phyloP scores from a whole-genome alignment of 2,888 invertebrate species.

The Aethes cnicana region DNA sequence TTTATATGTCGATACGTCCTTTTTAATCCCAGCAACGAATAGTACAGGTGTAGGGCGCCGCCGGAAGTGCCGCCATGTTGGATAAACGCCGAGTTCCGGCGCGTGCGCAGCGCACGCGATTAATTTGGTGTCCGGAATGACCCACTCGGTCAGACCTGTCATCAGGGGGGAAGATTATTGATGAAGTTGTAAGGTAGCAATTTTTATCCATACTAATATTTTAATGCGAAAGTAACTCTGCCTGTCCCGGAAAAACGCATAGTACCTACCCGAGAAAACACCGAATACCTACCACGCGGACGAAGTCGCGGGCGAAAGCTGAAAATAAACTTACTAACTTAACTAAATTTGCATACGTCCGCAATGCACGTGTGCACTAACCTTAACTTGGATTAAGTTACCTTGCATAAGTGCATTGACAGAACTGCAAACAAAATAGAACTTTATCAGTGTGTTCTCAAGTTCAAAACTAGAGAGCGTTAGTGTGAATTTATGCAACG shows the following conservation, averaged over 20 bases:
- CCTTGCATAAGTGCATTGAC: neutral
- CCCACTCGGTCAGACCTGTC: neutral
- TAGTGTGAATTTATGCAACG: too few relatives aligned
- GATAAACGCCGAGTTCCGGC: conserved; percentile 11
- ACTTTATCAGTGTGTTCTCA: too few relatives aligned
- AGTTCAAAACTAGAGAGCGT: too few relatives aligned
- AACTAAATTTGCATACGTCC: conserved; percentile 3
- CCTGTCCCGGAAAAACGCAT: too few relatives aligned
- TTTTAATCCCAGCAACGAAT: too few relatives aligned
- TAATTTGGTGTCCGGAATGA: conserved; percentile 13
- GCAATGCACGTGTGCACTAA: conserved; percentile 7
- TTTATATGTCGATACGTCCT: too few relatives aligned
- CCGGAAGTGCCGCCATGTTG: conserved; percentile 13
- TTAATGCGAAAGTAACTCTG: too few relatives aligned
- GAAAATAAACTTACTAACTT: neutral
- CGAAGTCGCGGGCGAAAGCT: too few relatives aligned
- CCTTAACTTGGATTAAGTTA: neutral
- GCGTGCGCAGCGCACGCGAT: conserved; percentile 6
- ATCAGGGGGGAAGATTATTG: neutral
- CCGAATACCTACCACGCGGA: too few relatives aligned
- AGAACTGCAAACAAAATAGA: neutral
- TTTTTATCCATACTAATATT: too few relatives aligned
- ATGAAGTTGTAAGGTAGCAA: neutral
- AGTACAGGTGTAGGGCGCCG: neutral
- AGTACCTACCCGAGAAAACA: too few relatives aligned